Evolutionary conservation across 2,888 invertebrate genomes (phyloP), one percentile per base, ranked within the genome.

Genomic region (Aplocera efformata): DNA sequence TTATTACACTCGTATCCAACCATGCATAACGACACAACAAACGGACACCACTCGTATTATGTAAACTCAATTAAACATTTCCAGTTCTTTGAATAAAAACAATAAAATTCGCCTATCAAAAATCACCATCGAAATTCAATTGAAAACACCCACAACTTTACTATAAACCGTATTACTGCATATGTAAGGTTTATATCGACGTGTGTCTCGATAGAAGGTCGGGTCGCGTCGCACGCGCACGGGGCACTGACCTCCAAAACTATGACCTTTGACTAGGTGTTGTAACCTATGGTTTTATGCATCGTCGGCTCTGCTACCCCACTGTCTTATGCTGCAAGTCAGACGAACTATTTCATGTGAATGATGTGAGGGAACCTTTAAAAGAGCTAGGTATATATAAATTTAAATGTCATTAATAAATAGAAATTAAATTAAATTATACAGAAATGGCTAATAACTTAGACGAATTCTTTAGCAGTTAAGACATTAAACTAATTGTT

Each of bases 41-140:
- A 45, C 35, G 30, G 30, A 37, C 39, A 20, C 67, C 56, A 67
- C 68, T 69, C 67, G 63, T 68, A 69, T 64, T 63, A 62, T 67
- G 53, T 63, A 71, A 67, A 73, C 67, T 72, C 73, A 81, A 82
- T 84, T 82, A 83, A 80, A 80, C 76, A 76, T 78, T 81, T 80
- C 75, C 78, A 79, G 63, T 56, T 66, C 68, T 72, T 72, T 79
- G 80, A 70, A 71, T 79, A 77, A 77, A 83, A 81, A 83, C 83
- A 81, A 84, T 83, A 75, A 68, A 68, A 80, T 75, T 73, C 70
- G 63, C 67, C 55, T 66, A 76, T 75, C 73, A 72, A 23, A 30
- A 32, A 42, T 41, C 36, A 51, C 30, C 39, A 29, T 42, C 39
- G 7, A 42, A 39, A 34, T 31, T 36, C 32, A 32, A 28, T 8